Evolutionary conservation across 2,888 invertebrate species (phyloP).

Genomic region (Chirona hameri): DNA sequence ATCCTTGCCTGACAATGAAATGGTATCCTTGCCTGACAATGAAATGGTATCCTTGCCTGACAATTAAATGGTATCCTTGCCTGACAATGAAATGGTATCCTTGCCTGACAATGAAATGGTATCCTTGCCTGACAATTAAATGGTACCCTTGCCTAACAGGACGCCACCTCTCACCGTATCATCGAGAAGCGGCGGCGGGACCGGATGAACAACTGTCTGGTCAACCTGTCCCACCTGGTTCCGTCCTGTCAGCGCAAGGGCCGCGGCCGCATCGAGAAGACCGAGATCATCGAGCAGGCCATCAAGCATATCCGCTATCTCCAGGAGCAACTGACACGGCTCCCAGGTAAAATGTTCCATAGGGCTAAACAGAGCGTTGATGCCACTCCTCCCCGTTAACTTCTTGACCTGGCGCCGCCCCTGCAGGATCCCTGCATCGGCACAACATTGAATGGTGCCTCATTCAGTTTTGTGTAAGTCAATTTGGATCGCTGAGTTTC

Average conservation of each 20-base stretch:
- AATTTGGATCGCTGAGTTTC: not conserved
- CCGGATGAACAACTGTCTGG: constrained; percentile 95
- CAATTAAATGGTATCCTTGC: too few species aligned
- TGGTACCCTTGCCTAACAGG: constrained; percentile 56
- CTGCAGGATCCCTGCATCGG: not conserved
- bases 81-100: too few species aligned
- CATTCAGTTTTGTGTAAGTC: not conserved
- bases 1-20: too few species aligned
- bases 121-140: too few species aligned
- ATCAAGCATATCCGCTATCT: constrained; percentile 88
- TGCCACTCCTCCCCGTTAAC: not conserved
- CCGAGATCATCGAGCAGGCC: constrained; percentile 97
- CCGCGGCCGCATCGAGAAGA: constrained; percentile 91
- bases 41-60: too few species aligned
- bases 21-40: too few species aligned
- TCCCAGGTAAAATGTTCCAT: constrained; percentile 42
- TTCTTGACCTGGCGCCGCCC: not conserved
- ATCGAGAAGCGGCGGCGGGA: constrained; percentile 93
- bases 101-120: too few species aligned
- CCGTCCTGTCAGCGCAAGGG: constrained; percentile 91
- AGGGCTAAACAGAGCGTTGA: not conserved
- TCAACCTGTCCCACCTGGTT: constrained; percentile 86
- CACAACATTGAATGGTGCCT: not conserved
- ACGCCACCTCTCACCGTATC: constrained; percentile 95
- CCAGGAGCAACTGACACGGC: constrained; percentile 53